phyloP scores from a whole-genome alignment of 2,797 vertebrate species.

The Acanthopagrus latus region DNA sequence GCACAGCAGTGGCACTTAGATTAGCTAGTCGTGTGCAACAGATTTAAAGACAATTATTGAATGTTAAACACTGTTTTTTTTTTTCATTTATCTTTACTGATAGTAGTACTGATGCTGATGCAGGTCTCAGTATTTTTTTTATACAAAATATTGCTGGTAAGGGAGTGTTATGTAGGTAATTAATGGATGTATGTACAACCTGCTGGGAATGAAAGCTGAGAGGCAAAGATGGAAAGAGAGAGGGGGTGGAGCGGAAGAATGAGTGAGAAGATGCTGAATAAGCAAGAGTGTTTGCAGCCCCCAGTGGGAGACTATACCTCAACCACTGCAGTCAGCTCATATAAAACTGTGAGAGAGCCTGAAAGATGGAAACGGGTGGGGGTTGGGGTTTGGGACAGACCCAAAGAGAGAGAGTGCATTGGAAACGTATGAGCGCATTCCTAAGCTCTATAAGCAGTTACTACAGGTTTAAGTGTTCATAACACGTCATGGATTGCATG shows the following conservation, averaged over 20 bases:
- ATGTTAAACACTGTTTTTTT: neutral
- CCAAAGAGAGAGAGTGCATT: neutral
- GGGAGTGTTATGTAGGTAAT: constrained; percentile 39
- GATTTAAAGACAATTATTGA: neutral
- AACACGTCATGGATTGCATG: neutral
- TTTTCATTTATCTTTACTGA: no score
- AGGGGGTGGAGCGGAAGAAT: constrained; percentile 38
- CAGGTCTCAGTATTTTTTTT: neutral
- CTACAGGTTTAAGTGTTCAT: constrained; percentile 16
- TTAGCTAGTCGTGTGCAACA: neutral
- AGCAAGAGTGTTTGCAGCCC: constrained; percentile 58
- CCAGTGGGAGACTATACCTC: constrained; percentile 54
- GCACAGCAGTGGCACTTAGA: neutral
- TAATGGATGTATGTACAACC: constrained; percentile 51
- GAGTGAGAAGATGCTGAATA: constrained; percentile 66
- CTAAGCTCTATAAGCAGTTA: constrained; percentile 17
- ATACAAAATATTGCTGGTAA: neutral
- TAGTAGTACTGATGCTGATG: neutral
- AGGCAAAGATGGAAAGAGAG: constrained; percentile 46
- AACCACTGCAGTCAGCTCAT: constrained; percentile 63
- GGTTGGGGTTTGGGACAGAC: no score
- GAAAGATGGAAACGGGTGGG: constrained; percentile 13
- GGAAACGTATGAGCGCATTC: neutral
- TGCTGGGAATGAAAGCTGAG: constrained; percentile 50
- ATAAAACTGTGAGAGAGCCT: constrained; percentile 36